Evolutionary conservation across 2,797 vertebrate genomes (phyloP), one percentile per base, ranked within the genome.

Genomic region (Enteromius argenteus): DNA sequence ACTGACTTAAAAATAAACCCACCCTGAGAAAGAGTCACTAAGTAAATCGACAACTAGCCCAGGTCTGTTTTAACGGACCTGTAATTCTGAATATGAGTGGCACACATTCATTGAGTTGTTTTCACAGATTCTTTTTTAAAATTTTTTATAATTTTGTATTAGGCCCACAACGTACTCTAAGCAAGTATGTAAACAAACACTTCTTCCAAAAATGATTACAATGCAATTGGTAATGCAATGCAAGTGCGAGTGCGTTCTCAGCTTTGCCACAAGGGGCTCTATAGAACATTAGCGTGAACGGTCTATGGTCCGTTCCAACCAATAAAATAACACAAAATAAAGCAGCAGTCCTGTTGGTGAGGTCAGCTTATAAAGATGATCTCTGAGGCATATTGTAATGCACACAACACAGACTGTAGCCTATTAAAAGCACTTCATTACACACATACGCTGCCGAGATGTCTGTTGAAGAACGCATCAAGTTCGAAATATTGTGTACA

Each of bases 101-200:
- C 14, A 39, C 73, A 75, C 51, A 76, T 60, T 60, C 35, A 76
- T 5, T n/a, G 4, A 9, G n/a, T 42, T 42, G n/a, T 42, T 60
- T 60, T 60, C 74, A 60, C n/a, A 76, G 35, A 76, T 58, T 39
- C 1, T 58, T 39, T 76, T 4, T 39, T 62, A 19, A 7, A n/a
- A 30, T 15, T 60, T 62, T 6, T 6, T 17, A 0, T 58, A 35
- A 60, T 35, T 35, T 60, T n/a, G 35, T 10, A 27, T 39, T 23
- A 56, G 27, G 5, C 27, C 9, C 71, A 35, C 49, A 32, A 51
- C 9, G 9, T 30, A 72, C 44, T 73, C 69, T 44, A 72, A 73
- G 46, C 71, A 49, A 30, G 15, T 15, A 76, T 60, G 53, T 76
- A 76, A 60, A 76, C 74, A 76, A 76, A 60, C 8, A 42, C 74